A percentile compares a stretch with the other conserved stretches of the same genome.
Conservation (phyloP, 2,888 invertebrate species). For the Hemithea aestivaria region DNA sequence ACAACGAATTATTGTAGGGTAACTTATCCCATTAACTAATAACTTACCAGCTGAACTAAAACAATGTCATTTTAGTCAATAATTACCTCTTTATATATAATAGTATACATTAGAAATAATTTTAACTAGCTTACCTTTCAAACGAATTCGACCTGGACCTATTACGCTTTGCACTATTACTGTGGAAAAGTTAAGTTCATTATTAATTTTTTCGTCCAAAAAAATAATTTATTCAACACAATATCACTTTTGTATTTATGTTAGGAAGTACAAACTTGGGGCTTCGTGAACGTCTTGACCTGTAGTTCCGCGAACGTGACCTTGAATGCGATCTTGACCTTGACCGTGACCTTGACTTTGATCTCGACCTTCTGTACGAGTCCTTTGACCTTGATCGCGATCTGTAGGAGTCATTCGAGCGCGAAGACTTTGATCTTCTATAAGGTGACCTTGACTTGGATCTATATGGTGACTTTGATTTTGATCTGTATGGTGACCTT, state of each 20-base stretch:
- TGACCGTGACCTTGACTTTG: slow-evolving; percentile 54
- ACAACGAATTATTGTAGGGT: no score
- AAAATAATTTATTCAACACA: not conserved
- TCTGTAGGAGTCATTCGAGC: slow-evolving; percentile 30
- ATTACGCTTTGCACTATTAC: slow-evolving; percentile 62
- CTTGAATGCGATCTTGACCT: slow-evolving; percentile 44
- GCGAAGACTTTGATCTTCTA: slow-evolving; percentile 41
- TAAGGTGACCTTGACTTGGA: slow-evolving; percentile 37
- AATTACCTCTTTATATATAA: no score
- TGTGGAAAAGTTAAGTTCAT: slow-evolving; percentile 41
- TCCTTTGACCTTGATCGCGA: slow-evolving; percentile 47
- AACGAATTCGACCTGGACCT: slow-evolving; percentile 64
- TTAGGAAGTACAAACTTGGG: slow-evolving; percentile 60
- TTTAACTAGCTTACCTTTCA: slow-evolving; percentile 64
- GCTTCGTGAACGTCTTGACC: slow-evolving; percentile 56
- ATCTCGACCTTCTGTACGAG: slow-evolving; percentile 34
- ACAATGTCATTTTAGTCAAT: no score
- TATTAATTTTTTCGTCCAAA: slow-evolving; percentile 24
- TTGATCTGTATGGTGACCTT: slow-evolving; percentile 32
- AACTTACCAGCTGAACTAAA: no score
- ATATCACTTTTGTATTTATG: slow-evolving; percentile 1
- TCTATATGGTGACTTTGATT: slow-evolving; percentile 41
- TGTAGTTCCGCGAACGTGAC: slow-evolving; percentile 41
- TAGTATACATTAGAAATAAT: slow-evolving; percentile 18
- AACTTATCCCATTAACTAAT: no score